Percentiles rank a stretch among this genome's conserved stretches.
phyloP scores from a whole-genome alignment of 2,113 vertebrate genomes.

The Myotis brandtii region DNA sequence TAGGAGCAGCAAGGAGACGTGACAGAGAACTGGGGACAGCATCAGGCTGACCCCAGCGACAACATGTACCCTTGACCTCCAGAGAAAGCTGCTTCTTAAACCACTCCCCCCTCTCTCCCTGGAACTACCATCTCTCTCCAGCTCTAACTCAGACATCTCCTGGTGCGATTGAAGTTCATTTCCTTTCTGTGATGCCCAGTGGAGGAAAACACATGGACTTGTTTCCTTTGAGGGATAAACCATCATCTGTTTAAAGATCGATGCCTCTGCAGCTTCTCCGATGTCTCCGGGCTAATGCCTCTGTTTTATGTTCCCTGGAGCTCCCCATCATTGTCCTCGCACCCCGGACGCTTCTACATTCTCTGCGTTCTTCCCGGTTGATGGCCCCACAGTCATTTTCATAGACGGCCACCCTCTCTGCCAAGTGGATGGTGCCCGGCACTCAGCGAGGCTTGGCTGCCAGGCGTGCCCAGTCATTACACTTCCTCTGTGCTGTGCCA shows the following conservation, averaged over 20 bases:
- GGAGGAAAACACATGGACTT: constrained; percentile 42
- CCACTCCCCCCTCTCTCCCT: constrained; percentile 15
- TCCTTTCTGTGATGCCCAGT: constrained; percentile 58
- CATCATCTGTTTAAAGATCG: constrained; percentile 74
- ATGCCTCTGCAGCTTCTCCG: constrained; percentile 68
- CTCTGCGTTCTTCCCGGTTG: constrained; percentile 42
- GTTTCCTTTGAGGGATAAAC: constrained; percentile 54
- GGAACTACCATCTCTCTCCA: constrained; percentile 62
- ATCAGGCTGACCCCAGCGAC: constrained; percentile 54
- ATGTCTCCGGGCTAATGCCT: constrained; percentile 65
- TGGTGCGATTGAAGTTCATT: constrained; percentile 71
- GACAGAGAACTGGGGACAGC: constrained; percentile 33
- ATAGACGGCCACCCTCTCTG: background rate
- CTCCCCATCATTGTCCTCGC: constrained; percentile 56
- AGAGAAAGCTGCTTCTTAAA: constrained; percentile 72
- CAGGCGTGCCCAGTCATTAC: accelerated
- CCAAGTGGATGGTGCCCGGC: background rate
- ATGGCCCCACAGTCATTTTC: background rate
- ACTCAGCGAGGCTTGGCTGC: background rate
- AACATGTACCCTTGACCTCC: constrained; percentile 32
- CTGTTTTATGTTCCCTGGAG: constrained; percentile 70
- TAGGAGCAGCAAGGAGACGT: constrained; percentile 12
- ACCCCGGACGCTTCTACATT: constrained; percentile 12
- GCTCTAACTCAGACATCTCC: constrained; percentile 63
- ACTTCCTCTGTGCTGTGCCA: background rate